Conservation (phyloP, 1,140 invertebrate species). For the Antheraea mylitta region DNA sequence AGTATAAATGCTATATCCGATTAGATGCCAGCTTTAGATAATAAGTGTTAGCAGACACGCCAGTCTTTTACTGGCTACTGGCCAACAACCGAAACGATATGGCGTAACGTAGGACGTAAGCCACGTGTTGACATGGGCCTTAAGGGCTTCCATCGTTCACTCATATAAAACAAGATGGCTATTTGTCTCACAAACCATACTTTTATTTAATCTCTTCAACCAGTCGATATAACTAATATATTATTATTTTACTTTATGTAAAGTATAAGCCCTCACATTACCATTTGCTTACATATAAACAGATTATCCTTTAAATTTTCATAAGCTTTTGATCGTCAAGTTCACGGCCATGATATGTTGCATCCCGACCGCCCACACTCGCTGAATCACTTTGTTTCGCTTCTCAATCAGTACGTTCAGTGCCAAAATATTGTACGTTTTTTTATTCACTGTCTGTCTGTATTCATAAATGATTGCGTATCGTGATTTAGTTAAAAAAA, state of each 20-base stretch:
- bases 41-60: constrained; percentile 16
- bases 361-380: constrained; percentile 49
- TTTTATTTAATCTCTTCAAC: background rate
- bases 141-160: constrained; percentile 16
- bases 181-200: background rate
- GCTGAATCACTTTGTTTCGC: constrained; percentile 51
- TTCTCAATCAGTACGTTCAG: constrained; percentile 40
- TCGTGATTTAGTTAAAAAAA: background rate
- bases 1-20: background rate
- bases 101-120: constrained; percentile 34
- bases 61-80: constrained; percentile 25
- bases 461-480: background rate
- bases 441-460: constrained; percentile 19
- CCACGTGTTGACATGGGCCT: constrained; percentile 22
- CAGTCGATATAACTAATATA: background rate
- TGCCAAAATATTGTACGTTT: constrained; percentile 40
- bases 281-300: background rate
- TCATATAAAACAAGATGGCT: background rate
- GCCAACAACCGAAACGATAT: constrained; percentile 31
- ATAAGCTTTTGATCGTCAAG: constrained; percentile 21
- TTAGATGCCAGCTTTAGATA: constrained; percentile 13
- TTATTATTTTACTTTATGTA: background rate
- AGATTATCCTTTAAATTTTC: constrained; percentile 4
- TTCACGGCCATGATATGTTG: constrained; percentile 53
- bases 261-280: background rate